These are phyloP conservation scores for Adineta ricciae DNA, from an alignment of 2,888 invertebrate species.

Conservation along the genomic window DNA sequence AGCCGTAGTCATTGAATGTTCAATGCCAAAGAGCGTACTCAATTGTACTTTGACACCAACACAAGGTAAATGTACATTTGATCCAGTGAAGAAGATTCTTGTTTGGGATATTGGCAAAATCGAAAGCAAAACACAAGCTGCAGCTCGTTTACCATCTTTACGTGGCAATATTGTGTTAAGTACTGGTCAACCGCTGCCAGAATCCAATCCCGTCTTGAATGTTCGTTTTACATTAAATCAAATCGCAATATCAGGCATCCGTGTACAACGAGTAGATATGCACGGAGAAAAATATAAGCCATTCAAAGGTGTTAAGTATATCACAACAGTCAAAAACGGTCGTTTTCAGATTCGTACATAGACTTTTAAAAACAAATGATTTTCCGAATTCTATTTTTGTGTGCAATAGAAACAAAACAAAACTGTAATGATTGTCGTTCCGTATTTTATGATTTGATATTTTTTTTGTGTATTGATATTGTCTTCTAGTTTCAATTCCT, in stretches of 20 bases:
- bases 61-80: constrained; percentile 93
- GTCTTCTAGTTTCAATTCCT: background rate
- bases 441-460: background rate
- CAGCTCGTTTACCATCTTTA: constrained; percentile 62
- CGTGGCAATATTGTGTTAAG: constrained; percentile 50
- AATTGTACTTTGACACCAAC: constrained; percentile 83
- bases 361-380: background rate
- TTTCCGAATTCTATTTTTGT: background rate
- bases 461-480: background rate
- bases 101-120: constrained; percentile 96
- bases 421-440: background rate
- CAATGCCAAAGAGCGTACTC: constrained; percentile 88
- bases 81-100: constrained; percentile 86
- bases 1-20: constrained; percentile 77
- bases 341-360: constrained; percentile 80
- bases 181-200: constrained; percentile 65
- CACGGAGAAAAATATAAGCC: constrained; percentile 99
- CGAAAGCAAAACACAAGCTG: constrained; percentile 54
- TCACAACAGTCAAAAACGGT: constrained; percentile 73
- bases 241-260: constrained; percentile 82
- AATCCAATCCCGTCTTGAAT: constrained; percentile 65
- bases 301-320: constrained; percentile 96
- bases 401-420: background rate
- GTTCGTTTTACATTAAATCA: constrained; percentile 72
- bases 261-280: constrained; percentile 94